These are phyloP conservation scores for Artemia sp. DNA, from an alignment of 2,888 invertebrate species.

Conservation along the genomic window DNA sequence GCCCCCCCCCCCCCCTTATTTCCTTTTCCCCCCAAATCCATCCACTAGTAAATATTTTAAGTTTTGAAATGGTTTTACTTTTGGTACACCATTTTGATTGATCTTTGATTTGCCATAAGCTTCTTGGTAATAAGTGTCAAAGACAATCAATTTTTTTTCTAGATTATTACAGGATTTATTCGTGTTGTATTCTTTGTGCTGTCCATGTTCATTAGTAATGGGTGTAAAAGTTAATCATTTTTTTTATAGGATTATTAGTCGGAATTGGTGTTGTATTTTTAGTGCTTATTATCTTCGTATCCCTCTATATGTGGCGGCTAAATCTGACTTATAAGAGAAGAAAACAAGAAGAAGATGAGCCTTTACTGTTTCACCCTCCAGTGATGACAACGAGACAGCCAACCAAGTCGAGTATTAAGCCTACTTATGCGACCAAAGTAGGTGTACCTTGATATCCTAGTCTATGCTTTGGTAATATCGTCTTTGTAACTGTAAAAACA, in stretches of 20 bases:
- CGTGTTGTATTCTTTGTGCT: slow-evolving; percentile 54
- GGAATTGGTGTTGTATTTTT: slow-evolving; percentile 56
- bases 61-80: background rate
- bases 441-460: too few species aligned
- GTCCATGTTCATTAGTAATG: too few species aligned
- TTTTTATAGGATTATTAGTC: slow-evolving; percentile 51
- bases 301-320: slow-evolving; percentile 56
- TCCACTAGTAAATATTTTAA: too few species aligned
- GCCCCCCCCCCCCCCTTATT: too few species aligned
- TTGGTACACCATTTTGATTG: slow-evolving; percentile 45
- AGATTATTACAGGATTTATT: slow-evolving; percentile 43
- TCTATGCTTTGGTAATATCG: too few species aligned
- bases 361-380: slow-evolving; percentile 22
- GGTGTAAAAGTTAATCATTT: slow-evolving; percentile 16
- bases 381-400: background rate
- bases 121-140: too few species aligned
- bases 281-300: slow-evolving; percentile 46
- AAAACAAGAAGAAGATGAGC: slow-evolving; percentile 48
- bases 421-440: too few species aligned
- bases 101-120: slow-evolving; percentile 52
- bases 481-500: too few species aligned
- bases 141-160: background rate
- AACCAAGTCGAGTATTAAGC: background rate
- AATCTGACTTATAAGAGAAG: slow-evolving; percentile 53
- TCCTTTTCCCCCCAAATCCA: too few species aligned